A percentile compares a stretch with the other conserved stretches of the same genome.
Evolutionary conservation across 2,113 vertebrate species (phyloP).

Genomic region (Probosciger aterrimus): DNA sequence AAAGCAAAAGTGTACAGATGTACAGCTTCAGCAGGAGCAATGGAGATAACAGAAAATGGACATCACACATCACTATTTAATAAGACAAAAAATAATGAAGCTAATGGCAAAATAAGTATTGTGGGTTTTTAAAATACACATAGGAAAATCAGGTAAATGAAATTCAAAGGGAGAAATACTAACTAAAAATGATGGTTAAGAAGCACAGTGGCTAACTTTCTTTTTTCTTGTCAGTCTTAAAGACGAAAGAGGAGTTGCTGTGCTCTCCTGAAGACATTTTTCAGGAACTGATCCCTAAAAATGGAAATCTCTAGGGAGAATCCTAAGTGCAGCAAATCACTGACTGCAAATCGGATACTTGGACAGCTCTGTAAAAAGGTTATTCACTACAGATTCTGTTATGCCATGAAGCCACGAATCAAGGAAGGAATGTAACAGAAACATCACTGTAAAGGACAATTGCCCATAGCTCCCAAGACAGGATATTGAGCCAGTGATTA

Average conservation of each 20-base stretch:
- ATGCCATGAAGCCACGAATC: neutral
- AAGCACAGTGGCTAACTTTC: neutral
- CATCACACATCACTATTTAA: neutral
- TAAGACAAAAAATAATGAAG: neutral
- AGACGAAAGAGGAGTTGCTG: neutral
- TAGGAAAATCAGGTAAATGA: neutral
- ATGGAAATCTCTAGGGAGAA: neutral
- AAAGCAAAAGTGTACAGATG: neutral
- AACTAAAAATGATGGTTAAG: neutral
- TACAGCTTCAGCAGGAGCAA: neutral
- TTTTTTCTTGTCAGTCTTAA: neutral
- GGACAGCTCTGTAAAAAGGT: neutral
- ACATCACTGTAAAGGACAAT: neutral
- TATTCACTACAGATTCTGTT: neutral
- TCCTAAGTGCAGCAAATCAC: conserved; percentile 9
- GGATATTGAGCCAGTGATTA: neutral
- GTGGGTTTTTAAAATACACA: neutral
- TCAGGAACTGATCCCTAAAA: conserved; percentile 6
- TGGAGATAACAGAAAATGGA: neutral
- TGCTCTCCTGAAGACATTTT: neutral
- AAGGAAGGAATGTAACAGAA: neutral
- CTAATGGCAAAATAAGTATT: neutral
- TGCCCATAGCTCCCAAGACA: neutral
- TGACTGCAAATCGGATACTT: neutral
- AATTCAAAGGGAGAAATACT: neutral